Conservation (phyloP, 2,888 invertebrate genomes). For the Hesperia comma region DNA sequence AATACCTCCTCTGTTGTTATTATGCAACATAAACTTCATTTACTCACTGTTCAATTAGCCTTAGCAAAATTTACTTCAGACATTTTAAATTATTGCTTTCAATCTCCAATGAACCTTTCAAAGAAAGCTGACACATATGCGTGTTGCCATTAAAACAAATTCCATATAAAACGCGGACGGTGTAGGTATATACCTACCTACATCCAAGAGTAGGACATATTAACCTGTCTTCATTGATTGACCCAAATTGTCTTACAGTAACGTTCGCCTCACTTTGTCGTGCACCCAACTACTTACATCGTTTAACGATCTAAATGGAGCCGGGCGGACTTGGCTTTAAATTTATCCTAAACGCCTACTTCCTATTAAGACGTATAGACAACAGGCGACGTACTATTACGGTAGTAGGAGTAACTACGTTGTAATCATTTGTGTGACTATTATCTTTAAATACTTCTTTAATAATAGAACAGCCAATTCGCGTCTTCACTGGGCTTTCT, state of each 20-base stretch:
- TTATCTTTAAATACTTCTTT: background rate
- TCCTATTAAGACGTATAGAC: conserved; percentile 12
- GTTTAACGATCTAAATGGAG: conserved; percentile 27
- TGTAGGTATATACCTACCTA: too few relatives aligned
- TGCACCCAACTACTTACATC: conserved; percentile 34
- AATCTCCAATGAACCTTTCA: too few relatives aligned
- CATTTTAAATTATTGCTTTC: too few relatives aligned
- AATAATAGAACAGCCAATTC: too few relatives aligned
- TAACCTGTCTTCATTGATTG: conserved; percentile 64
- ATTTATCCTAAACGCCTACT: conserved; percentile 9
- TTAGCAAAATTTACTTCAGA: too few relatives aligned
- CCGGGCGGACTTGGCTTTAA: conserved; percentile 15
- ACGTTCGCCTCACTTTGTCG: conserved; percentile 51
- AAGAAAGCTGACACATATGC: too few relatives aligned
- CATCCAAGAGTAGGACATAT: background rate
- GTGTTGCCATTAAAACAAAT: too few relatives aligned
- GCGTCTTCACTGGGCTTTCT: too few relatives aligned
- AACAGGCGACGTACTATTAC: background rate
- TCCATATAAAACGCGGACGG: too few relatives aligned
- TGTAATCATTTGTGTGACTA: background rate
- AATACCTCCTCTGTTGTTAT: too few relatives aligned
- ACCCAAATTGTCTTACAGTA: conserved; percentile 74
- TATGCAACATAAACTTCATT: too few relatives aligned
- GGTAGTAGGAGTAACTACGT: background rate
- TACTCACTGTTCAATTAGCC: too few relatives aligned